Evolutionary conservation across 2,888 invertebrate genomes (phyloP), one percentile per base, ranked within the genome.

Genomic region (Lasioglossum malachurum): DNA sequence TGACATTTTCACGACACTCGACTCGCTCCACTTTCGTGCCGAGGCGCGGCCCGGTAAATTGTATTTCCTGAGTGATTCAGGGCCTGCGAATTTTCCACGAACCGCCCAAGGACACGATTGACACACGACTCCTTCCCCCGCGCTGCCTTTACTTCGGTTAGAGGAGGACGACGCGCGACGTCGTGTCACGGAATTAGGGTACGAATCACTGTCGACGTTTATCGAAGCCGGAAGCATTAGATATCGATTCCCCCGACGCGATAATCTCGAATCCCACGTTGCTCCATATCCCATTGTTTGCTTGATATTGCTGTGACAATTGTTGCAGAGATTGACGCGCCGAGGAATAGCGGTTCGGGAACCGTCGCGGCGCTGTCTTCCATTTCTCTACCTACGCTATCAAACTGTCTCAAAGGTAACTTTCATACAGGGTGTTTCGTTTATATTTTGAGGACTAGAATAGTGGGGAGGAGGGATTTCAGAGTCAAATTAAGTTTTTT

Each of bases 11-110:
- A 38, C 38, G 41, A 38, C 38, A 3, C n/a, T 38, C 67, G 19
- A 31, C 10, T 31, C 27, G 85, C 67, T 73, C 85, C 73, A 79
- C n/a, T 79, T 79, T 75, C 44, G 81, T 69, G 73, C 35, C 69
- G 7, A 85, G 79, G 85, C 38, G 86, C 64, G 82, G 67, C 71
- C 44, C 77, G 44, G 64, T 85, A 82, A 87, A 87, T 87, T 75
- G 72, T 67, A 35, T n/a, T 78, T 60, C 44, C 67, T 35, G 67
- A 69, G 71, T 78, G 86, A 87, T 80, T 80, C 86, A 80, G 74
- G 38, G 74, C 60, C 74, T 80, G 85, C 35, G 74, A 85, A 76
- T 75, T 67, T 53, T 79, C 77, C 78, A 57, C 53, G 69, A 80
- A 71, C 60, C 85, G 73, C 7, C 82, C 85, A 87, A 85, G 87